Base-by-base conservation (phyloP, 2,113 vertebrate genomes). In the Puffinus mauretanicus region DNA sequence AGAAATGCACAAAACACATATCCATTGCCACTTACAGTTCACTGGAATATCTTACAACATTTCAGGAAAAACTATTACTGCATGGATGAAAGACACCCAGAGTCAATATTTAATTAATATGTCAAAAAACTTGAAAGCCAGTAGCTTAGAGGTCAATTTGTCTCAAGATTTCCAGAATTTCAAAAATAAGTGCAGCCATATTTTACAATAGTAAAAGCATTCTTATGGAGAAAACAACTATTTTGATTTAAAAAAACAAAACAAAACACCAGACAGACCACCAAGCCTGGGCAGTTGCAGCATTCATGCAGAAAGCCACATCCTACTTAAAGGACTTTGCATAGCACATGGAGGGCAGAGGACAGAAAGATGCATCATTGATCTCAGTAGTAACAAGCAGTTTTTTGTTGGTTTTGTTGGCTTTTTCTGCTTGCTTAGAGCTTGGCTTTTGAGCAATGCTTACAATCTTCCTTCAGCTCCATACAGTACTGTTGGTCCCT, bases 341-440 rank as follows among this genome's bases (percentile, higher is more conserved):
- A 19, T 2, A 73, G 40, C 44, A 61, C 2, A 1, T 2, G 6
- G 4, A 82, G 2, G 14, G 13, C 6, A 26, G 20, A 32, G 7
- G 7, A 72, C 32, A 38, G 9, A 16, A 77, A 58, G 9, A 44
- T 2, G 1, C 7, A 55, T 4, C 18, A 55, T 2, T 2, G 2
- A 9, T 26, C 16, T 57, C 22, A 38, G 36, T 4, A 90, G 22
- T 10, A 82, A 75, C 7, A 88, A 46, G 22, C 4, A 46, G 10
- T 0, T 34, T 73, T 77, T 73, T 21, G 12, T 30, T 32, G 9
- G 5, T 21, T 67, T 44, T 36, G 15, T 34, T 42, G n/a, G 13
- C 21, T 27, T 44, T 47, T 44, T 46, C 38, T 3, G 1, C 30
- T 26, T 54, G 27, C 4, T 2, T 20, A 44, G 13, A 32, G 27